A percentile compares a stretch with the other conserved stretches of the same genome.
Conservation (phyloP, 2,888 invertebrate species). For the Plebejus argus region DNA sequence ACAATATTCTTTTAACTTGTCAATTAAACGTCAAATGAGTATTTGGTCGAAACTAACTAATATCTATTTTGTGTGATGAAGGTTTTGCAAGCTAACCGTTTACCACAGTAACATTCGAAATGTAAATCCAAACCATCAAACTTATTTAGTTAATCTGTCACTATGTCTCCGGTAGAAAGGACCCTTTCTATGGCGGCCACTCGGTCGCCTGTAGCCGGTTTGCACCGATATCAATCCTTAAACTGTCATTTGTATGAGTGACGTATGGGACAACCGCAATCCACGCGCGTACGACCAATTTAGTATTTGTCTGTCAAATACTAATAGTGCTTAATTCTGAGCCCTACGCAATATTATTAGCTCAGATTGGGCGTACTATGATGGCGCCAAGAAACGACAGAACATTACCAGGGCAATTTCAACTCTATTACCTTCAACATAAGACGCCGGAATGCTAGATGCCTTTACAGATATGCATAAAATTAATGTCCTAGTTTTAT, state of each 20-base stretch:
- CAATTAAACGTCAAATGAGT: too few species aligned
- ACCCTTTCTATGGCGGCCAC: not conserved
- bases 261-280: constrained; percentile 56
- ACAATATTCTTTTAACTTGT: too few species aligned
- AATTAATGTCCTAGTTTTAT: constrained; percentile 30
- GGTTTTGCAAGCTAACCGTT: too few species aligned
- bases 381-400: constrained; percentile 65
- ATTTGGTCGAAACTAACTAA: too few species aligned
- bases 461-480: constrained; percentile 15
- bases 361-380: constrained; percentile 40
- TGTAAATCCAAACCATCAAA: too few species aligned
- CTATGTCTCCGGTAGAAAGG: not conserved
- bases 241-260: constrained; percentile 70
- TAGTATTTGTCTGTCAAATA: constrained; percentile 17
- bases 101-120: too few species aligned
- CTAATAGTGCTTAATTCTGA: not conserved
- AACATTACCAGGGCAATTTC: constrained; percentile 16
- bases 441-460: constrained; percentile 32
- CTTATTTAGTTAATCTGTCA: too few species aligned
- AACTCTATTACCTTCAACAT: constrained; percentile 33
- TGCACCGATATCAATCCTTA: constrained; percentile 57
- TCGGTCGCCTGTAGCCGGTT: not conserved
- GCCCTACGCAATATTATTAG: not conserved
- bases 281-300: constrained; percentile 55
- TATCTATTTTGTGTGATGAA: too few species aligned